Conservation (phyloP, 2,888 invertebrate genomes). For the Lasioglossum marginatum region DNA sequence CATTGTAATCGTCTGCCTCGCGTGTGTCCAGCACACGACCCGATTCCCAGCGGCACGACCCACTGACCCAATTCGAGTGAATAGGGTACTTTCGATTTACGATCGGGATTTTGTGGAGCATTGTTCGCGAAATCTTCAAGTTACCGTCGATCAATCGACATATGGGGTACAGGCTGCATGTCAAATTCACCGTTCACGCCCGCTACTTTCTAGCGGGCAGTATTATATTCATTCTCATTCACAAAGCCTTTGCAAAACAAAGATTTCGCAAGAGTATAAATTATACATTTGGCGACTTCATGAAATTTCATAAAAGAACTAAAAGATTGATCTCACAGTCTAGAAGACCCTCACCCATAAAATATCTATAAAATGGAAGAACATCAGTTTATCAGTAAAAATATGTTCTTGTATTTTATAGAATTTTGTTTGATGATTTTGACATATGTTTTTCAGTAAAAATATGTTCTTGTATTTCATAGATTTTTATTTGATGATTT, state of each 20-base stretch:
- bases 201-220: not conserved
- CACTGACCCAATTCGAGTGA: constrained; percentile 76
- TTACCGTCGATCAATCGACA: constrained; percentile 46
- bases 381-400: too few species aligned
- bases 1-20: constrained; percentile 69
- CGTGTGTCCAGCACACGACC: constrained; percentile 80
- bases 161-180: constrained; percentile 26
- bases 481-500: too few species aligned
- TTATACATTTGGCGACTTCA: not conserved
- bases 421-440: too few species aligned
- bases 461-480: too few species aligned
- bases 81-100: constrained; percentile 67
- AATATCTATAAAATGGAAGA: too few species aligned
- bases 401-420: too few species aligned
- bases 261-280: not conserved
- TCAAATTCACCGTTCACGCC: not conserved
- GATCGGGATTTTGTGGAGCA: constrained; percentile 63
- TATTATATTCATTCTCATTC: not conserved
- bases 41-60: constrained; percentile 72
- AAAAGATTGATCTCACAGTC: not conserved
- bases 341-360: not conserved
- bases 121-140: constrained; percentile 54
- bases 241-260: not conserved
- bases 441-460: too few species aligned
- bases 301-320: not conserved